Conservation (phyloP, 2,888 invertebrate genomes). For the Idaea dimidiata region DNA sequence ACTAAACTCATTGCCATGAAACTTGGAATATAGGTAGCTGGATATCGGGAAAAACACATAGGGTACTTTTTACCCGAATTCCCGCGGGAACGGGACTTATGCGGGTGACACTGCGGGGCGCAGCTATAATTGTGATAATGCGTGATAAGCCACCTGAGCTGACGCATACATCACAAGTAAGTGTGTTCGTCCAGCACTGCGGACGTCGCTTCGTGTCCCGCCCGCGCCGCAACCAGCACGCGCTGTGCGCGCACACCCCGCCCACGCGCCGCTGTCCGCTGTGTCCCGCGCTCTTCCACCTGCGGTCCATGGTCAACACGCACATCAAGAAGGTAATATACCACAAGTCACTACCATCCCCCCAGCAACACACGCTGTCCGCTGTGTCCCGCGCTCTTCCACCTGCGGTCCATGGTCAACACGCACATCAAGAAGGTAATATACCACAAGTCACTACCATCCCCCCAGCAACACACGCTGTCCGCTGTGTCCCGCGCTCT, state of each 20-base stretch:
- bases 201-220: constrained; percentile 63
- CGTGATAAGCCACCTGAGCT: too few species aligned
- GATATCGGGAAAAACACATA: too few species aligned
- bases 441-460: too few species aligned
- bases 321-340: constrained; percentile 63
- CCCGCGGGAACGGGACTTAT: too few species aligned
- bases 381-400: constrained; percentile 73
- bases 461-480: constrained; percentile 64
- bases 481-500: constrained; percentile 71
- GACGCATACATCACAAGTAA: too few species aligned
- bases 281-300: constrained; percentile 72
- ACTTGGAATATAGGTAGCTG: too few species aligned
- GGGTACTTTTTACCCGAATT: too few species aligned
- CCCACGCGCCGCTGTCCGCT: constrained; percentile 69
- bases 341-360: too few species aligned
- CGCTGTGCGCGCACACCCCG: constrained; percentile 61
- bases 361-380: constrained; percentile 66
- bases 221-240: constrained; percentile 71
- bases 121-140: neutral
- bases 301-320: constrained; percentile 72
- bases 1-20: too few species aligned
- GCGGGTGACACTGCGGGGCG: too few species aligned
- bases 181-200: too few species aligned
- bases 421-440: constrained; percentile 67
- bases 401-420: constrained; percentile 72